phyloP scores from a whole-genome alignment of 2,797 vertebrate species.

The Leontocebus nigricollis region DNA sequence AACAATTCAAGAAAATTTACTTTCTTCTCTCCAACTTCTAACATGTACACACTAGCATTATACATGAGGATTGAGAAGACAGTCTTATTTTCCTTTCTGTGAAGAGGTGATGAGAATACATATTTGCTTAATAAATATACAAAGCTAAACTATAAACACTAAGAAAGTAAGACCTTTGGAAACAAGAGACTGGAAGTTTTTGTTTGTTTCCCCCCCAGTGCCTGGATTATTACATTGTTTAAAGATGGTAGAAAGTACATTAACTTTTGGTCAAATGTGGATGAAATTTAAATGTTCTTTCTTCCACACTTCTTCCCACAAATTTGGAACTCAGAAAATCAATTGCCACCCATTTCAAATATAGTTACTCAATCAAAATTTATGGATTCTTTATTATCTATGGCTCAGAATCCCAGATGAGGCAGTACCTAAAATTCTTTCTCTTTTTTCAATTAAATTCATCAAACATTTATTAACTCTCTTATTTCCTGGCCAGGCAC shows the following conservation, averaged over 20 bases:
- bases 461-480: not conserved
- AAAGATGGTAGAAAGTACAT: not conserved
- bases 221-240: conserved; percentile 27
- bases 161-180: not conserved
- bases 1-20: conserved; percentile 10
- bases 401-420: not conserved
- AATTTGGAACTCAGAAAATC: conserved; percentile 32
- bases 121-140: not conserved
- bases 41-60: not conserved
- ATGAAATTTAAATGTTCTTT: conserved; percentile 16
- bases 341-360: conserved; percentile 17
- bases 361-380: not conserved
- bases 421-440: not conserved
- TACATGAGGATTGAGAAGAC: not conserved
- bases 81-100: not conserved
- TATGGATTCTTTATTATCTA: not conserved
- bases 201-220: not conserved
- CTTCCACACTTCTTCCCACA: not conserved
- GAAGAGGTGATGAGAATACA: not conserved
- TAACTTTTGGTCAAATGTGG: not conserved
- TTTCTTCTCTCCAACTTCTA: not conserved
- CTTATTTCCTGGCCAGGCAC: not conserved
- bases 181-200: not conserved
- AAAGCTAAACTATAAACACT: not conserved
- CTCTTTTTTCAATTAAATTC: conserved; percentile 20